phyloP scores from a whole-genome alignment of 1,140 invertebrate species.

The Drosophila cardini region DNA sequence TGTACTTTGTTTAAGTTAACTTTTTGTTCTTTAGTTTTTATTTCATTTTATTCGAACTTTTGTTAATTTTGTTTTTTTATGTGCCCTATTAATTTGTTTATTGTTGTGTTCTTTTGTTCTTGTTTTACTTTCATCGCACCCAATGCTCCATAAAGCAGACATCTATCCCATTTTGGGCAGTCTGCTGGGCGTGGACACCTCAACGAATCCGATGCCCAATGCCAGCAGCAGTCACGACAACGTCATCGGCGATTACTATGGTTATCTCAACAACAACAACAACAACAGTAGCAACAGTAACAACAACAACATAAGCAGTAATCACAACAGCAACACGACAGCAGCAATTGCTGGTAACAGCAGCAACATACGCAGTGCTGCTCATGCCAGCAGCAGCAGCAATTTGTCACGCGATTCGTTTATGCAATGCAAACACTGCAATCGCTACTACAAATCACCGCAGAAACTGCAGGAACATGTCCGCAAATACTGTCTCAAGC shows the following conservation, averaged over 20 bases:
- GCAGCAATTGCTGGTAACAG: constrained; percentile 9
- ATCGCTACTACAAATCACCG: constrained; percentile 76
- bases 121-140: constrained; percentile 40
- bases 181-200: constrained; percentile 81
- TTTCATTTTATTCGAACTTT: constrained; percentile 49
- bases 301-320: constrained; percentile 28
- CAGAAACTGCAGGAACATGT: constrained; percentile 82
- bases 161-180: constrained; percentile 83
- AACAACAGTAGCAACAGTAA: constrained; percentile 35
- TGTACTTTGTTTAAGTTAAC: constrained; percentile 44
- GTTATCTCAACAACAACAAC: constrained; percentile 68
- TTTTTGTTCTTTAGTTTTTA: constrained; percentile 39
- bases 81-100: constrained; percentile 58
- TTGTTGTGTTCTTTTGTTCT: constrained; percentile 59
- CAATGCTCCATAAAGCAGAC: constrained; percentile 58
- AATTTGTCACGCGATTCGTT: constrained; percentile 59
- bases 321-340: constrained; percentile 2
- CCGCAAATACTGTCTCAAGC: constrained; percentile 81
- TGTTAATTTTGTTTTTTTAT: constrained; percentile 51
- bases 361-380: not conserved
- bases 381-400: not conserved
- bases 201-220: constrained; percentile 39
- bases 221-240: constrained; percentile 45
- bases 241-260: constrained; percentile 61
- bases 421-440: constrained; percentile 82